These are phyloP conservation scores for Ypsolopha sequella DNA, from an alignment of 2,888 invertebrate species.

Conservation along the genomic window DNA sequence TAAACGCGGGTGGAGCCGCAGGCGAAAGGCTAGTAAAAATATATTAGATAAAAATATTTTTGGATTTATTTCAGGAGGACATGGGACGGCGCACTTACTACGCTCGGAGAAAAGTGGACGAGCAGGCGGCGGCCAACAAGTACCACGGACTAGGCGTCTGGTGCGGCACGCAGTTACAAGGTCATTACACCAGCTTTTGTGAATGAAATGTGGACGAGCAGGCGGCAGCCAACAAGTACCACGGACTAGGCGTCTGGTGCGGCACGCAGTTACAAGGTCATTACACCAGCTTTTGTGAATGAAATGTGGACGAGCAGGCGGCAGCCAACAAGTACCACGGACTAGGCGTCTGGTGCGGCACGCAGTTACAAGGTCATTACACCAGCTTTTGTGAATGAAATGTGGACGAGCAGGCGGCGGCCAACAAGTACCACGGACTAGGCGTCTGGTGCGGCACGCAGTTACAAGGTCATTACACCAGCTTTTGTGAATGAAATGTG, in stretches of 20 bases:
- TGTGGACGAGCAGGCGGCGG: conserved; percentile 68
- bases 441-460: conserved; percentile 81
- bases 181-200: conserved; percentile 74
- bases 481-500: too few relatives aligned
- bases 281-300: too few relatives aligned
- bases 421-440: conserved; percentile 74
- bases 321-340: conserved; percentile 74
- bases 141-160: conserved; percentile 82
- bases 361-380: conserved; percentile 78
- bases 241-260: conserved; percentile 81
- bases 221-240: conserved; percentile 67
- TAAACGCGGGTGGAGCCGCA: too few relatives aligned
- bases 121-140: conserved; percentile 58
- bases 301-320: conserved; percentile 70
- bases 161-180: conserved; percentile 79
- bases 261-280: conserved; percentile 78
- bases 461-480: conserved; percentile 80
- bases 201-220: conserved; percentile 60
- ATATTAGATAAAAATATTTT: background rate
- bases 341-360: conserved; percentile 79
- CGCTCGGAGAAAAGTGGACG: conserved; percentile 67
- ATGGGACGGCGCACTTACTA: conserved; percentile 73
- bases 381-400: too few relatives aligned
- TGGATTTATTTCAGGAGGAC: conserved; percentile 45
- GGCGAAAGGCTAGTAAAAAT: too few relatives aligned